Base-by-base conservation (phyloP, 2,888 invertebrate genomes). In the Eupithecia abbreviata region DNA sequence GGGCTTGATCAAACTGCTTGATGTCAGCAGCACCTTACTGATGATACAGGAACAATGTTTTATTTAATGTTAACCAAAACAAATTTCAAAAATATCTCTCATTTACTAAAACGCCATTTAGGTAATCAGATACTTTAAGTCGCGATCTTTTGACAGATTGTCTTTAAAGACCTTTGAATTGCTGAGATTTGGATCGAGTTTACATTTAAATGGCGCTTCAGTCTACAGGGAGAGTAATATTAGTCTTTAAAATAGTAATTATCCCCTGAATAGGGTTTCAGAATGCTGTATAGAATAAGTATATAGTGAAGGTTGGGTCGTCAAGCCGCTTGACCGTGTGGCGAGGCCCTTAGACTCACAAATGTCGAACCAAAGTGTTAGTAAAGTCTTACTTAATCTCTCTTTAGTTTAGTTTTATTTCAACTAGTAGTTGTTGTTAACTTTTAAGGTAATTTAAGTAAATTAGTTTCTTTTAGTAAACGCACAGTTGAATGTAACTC, bases 361-460 rank as follows among this genome's bases (percentile, higher is more conserved):
- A 45, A 45, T 72, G 30, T 72, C 67, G 55, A 72, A 68, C 68
- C 68, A 68, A 68, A 68, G 68, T n/a, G 41, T 66, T 66, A 65
- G 65, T 65, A 42, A 66, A 66, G 18, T 66, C 66, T 42, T 66
- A 42, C 42, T 41, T 66, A 42, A 18, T 66, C 7, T 42, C 41
- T 65, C 41, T 42, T 66, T 66, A 42, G 13, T 42, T 65, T 4
- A 13, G 65, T 7, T 13, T 65, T 66, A 42, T 66, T 42, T 66
- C 42, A 42, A 42, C 42, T 42, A 42, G 66, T 15, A 41, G 42
- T 66, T 13, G 42, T 66, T 66, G 66, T 66, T 66, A 41, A 42
- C 66, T 41, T 66, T 5, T 66, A 66, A 66, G 66, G 6, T 66
- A 66, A 42, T 66, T 13, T 42, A 66, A 66, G 66, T 42, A 42